Evolutionary conservation across 1,140 invertebrate genomes (phyloP).

Genomic region (Drosophila persimilis): DNA sequence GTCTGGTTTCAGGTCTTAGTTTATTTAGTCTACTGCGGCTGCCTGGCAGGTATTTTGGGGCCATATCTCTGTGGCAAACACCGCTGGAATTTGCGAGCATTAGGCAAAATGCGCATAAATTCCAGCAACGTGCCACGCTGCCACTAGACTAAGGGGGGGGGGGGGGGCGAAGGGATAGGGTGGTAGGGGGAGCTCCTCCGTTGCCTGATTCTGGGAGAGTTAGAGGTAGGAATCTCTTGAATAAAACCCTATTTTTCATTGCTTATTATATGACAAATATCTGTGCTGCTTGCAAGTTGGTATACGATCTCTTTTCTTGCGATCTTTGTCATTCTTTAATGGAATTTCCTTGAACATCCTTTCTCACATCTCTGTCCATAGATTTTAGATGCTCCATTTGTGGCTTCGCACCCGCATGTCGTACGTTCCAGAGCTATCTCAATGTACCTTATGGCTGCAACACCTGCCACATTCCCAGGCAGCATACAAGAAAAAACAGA

Average conservation of each 20-base stretch:
- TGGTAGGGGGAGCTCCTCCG: background rate
- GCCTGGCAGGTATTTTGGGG: conserved; percentile 15
- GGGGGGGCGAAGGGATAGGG: background rate
- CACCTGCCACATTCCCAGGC: conserved; percentile 66
- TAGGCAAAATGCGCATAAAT: conserved; percentile 46
- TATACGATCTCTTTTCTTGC: background rate
- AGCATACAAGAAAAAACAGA: conserved; percentile 10
- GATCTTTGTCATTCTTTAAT: too few relatives aligned
- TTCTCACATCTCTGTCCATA: too few relatives aligned
- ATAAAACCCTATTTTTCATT: too few relatives aligned
- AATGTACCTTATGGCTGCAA: conserved; percentile 28
- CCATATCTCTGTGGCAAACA: conserved; percentile 8
- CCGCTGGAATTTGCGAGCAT: conserved; percentile 34
- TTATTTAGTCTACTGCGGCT: conserved; percentile 26
- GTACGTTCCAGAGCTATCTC: conserved; percentile 11
- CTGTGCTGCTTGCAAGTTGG: too few relatives aligned
- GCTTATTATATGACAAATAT: background rate
- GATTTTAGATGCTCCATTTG: conserved; percentile 11
- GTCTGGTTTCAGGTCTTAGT: conserved; percentile 3
- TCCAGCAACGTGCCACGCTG: conserved; percentile 30
- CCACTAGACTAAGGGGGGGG: background rate
- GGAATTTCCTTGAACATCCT: too few relatives aligned
- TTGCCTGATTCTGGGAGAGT: too few relatives aligned
- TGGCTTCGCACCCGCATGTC: conserved; percentile 14
- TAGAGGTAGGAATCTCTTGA: background rate